Evolutionary conservation across 2,797 vertebrate genomes (phyloP).

Genomic region (Macropus fuliginosus): DNA sequence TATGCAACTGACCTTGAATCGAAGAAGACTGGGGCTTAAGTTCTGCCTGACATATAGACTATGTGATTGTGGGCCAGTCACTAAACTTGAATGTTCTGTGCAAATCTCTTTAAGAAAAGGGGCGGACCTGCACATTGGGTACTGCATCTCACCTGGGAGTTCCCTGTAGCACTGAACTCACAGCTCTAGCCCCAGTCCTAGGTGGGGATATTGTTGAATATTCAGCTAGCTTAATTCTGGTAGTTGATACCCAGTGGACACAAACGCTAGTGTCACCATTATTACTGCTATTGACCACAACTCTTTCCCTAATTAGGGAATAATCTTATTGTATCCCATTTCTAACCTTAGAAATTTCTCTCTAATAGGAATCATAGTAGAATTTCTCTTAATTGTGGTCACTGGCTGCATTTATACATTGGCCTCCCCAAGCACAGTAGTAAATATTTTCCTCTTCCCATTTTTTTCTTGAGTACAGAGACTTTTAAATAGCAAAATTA

Average conservation of each 20-base stretch:
- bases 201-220: neutral
- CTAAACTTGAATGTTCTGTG: neutral
- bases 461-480: conserved; percentile 5
- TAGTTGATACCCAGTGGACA: neutral
- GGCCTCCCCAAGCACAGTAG: neutral
- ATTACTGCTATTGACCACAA: neutral
- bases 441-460: neutral
- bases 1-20: neutral
- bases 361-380: neutral
- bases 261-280: neutral
- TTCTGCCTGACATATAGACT: neutral
- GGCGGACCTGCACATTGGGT: neutral
- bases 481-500: conserved; percentile 46
- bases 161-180: neutral
- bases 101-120: neutral
- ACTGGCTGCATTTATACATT: neutral
- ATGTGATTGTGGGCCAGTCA: neutral
- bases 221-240: neutral
- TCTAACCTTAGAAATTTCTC: neutral
- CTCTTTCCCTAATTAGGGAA: neutral
- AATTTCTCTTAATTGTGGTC: neutral
- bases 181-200: neutral
- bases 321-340: neutral
- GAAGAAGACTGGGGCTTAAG: neutral
- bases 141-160: neutral